A percentile compares a stretch with the other conserved stretches of the same genome.
phyloP scores from a whole-genome alignment of 2,888 invertebrate genomes.

The Diarsia brunnea region DNA sequence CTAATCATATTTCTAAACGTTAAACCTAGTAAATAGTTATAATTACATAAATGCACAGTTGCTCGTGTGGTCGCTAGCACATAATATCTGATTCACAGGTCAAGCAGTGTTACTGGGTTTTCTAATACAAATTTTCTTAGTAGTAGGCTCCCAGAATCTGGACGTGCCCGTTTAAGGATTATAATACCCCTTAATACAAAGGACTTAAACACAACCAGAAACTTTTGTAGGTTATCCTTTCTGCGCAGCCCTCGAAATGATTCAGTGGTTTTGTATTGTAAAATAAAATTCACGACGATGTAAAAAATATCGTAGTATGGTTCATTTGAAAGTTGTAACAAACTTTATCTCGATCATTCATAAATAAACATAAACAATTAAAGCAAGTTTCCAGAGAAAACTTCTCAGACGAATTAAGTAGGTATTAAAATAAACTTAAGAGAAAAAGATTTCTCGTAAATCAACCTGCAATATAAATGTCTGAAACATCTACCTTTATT shows the following conservation, averaged over 20 bases:
- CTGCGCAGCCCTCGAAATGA: background rate
- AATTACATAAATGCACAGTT: background rate
- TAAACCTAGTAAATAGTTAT: background rate
- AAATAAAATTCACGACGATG: background rate
- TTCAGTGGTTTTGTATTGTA: background rate
- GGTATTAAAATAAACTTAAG: background rate
- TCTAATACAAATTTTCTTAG: background rate
- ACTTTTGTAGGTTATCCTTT: background rate
- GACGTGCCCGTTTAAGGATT: background rate
- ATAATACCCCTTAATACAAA: background rate
- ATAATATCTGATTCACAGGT: background rate
- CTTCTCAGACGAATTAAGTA: slow-evolving; percentile 34
- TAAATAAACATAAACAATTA: slow-evolving; percentile 26
- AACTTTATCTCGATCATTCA: slow-evolving; percentile 11
- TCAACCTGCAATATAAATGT: slow-evolving; percentile 14
- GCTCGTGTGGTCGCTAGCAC: background rate
- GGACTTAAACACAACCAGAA: background rate
- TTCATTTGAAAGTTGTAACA: background rate
- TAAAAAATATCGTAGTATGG: background rate
- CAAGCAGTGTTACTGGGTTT: background rate
- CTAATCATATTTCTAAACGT: background rate
- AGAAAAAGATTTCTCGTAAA: slow-evolving; percentile 10
- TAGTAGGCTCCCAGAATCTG: too few species aligned
- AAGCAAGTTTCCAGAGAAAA: slow-evolving; percentile 20
- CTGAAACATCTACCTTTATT: background rate